A percentile compares a stretch with the other conserved stretches of the same genome.
phyloP scores from a whole-genome alignment of 2,888 invertebrate species.

The Pharmacophagus antenor region DNA sequence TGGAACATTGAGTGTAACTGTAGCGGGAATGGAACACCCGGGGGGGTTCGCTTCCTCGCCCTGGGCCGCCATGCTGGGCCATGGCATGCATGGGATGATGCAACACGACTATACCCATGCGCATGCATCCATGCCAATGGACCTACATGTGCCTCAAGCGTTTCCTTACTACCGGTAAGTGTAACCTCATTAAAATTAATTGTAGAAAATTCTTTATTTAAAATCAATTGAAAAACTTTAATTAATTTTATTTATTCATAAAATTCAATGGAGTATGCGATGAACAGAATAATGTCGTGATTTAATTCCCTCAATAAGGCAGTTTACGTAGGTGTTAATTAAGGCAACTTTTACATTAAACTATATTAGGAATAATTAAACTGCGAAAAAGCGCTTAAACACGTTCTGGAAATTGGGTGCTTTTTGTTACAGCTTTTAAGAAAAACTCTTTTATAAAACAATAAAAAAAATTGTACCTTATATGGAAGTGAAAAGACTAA shows the following conservation, averaged over 20 bases:
- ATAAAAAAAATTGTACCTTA: too few species aligned
- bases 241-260: not conserved
- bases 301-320: not conserved
- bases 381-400: not conserved
- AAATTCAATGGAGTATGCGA: not conserved
- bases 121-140: slow-evolving; percentile 89
- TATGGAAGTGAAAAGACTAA: too few species aligned
- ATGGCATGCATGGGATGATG: slow-evolving; percentile 83
- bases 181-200: slow-evolving; percentile 34
- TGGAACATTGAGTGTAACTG: slow-evolving; percentile 35
- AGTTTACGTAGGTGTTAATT: slow-evolving; percentile 3
- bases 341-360: not conserved
- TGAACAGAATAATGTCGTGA: not conserved
- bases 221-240: not conserved
- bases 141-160: slow-evolving; percentile 94
- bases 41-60: slow-evolving; percentile 88
- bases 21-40: slow-evolving; percentile 86
- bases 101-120: slow-evolving; percentile 82
- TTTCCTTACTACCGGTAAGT: slow-evolving; percentile 94
- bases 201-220: slow-evolving; percentile 5
- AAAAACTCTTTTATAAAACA: too few species aligned
- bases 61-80: slow-evolving; percentile 88
- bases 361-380: not conserved
- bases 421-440: too few species aligned
- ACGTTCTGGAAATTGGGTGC: not conserved